Evolutionary conservation across 2,797 vertebrate species (phyloP), one percentile per base, ranked within the genome.

Genomic region (Myotis pilosus): DNA sequence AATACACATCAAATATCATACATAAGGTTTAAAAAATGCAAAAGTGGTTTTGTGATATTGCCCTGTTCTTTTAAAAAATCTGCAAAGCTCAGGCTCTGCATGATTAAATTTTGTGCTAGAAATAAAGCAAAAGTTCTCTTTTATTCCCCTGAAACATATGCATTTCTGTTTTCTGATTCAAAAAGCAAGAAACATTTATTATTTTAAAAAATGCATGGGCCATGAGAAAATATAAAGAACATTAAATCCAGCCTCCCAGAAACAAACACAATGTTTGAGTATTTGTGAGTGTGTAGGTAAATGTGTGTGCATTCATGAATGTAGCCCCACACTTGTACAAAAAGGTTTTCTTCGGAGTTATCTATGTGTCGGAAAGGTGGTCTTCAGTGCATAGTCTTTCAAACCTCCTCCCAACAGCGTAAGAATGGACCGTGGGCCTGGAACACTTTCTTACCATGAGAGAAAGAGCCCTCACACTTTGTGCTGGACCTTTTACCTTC

Each of bases 21-120:
- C 3, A 86, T 33, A 75, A 38, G 82, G 83, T 66, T 76, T 47
- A 96, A 49, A 81, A 25, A 88, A n/a, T 75, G 8, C 11, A 7
- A 13, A 78, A 79, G 19, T 20, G 25, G 5, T 51, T 88, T 33
- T 36, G 16, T 10, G 38, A 64, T 60, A 69, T 22, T 78, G 16
- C 22, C 87, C 57, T 62, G 15, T 64, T 71, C 62, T 57, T 57
- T 62, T 8, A 28, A 94, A 78, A 92, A 69, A 0, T 25, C 23
- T 25, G 5, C 55, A 88, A 80, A 41, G 6, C 23, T 91, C 55
- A 71, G 36, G 11, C 28, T 84, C 62, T 53, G 19, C 19, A 22
- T 57, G 28, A 75, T 92, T 81, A 84, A 51, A 16, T 68, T 95
- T 91, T 91, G 22, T 75, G 76, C 36, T 81, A 55, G 17, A 91